Evolutionary conservation across 2,113 vertebrate species (phyloP).

Genomic region (Phalacrocorax pelagicus): DNA sequence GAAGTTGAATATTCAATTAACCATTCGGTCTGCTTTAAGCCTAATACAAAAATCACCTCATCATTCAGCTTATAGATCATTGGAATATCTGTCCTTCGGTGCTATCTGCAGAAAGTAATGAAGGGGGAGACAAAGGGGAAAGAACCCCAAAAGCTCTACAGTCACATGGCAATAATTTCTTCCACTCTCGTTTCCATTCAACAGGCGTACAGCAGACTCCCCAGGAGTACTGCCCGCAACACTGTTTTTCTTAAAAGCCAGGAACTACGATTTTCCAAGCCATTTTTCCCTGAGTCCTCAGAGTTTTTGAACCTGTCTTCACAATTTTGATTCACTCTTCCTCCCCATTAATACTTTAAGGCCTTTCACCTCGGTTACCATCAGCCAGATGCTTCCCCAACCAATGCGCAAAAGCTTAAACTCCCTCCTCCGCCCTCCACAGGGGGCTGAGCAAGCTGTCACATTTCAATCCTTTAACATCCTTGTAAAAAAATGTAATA

Average conservation of each 20-base stretch:
- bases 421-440: background rate
- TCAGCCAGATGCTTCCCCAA: background rate
- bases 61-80: conserved; percentile 19
- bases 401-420: background rate
- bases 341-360: background rate
- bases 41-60: conserved; percentile 13
- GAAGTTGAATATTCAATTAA: conserved; percentile 22
- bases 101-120: background rate
- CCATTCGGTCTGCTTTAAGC: conserved; percentile 19
- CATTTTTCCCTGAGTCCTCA: conserved; percentile 48
- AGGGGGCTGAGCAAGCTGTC: background rate
- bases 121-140: background rate
- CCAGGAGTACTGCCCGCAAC: conserved; percentile 46
- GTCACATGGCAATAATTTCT: background rate
- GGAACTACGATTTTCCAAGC: background rate
- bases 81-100: conserved; percentile 46
- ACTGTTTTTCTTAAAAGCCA: conserved; percentile 48
- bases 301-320: conserved; percentile 40
- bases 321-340: conserved; percentile 17
- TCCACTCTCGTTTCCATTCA: background rate
- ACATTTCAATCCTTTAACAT: background rate
- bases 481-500: background rate
- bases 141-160: conserved; percentile 60
- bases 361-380: conserved; percentile 18
- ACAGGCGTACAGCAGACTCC: background rate